Conservation (phyloP, 2,888 invertebrate genomes). For the Unio delphinus region DNA sequence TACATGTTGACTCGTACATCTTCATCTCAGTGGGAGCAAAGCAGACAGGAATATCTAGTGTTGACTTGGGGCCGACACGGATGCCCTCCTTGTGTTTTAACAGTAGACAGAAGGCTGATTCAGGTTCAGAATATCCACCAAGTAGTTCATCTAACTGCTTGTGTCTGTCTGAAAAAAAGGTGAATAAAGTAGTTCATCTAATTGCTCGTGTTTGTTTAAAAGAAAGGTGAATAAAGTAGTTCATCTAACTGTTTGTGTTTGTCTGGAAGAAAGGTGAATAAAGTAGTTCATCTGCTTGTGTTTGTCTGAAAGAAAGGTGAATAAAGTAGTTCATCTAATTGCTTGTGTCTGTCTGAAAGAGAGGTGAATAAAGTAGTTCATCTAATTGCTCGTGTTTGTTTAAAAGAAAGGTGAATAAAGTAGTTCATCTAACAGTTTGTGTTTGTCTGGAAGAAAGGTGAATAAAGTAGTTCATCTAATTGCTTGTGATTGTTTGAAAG, state of each 20-base stretch:
- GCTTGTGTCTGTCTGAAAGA: constrained; percentile 41
- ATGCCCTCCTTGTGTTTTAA: constrained; percentile 57
- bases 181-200: constrained; percentile 26
- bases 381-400: constrained; percentile 42
- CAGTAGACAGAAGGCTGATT: constrained; percentile 65
- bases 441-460: constrained; percentile 37
- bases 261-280: neutral
- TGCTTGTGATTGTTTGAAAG: constrained; percentile 42
- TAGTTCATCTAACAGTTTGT: constrained; percentile 29
- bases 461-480: constrained; percentile 26
- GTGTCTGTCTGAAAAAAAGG: constrained; percentile 40
- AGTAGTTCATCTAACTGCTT: constrained; percentile 30
- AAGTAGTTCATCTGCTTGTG: constrained; percentile 31
- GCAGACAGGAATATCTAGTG: constrained; percentile 69
- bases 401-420: constrained; percentile 17
- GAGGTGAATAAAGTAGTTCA: constrained; percentile 14
- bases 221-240: constrained; percentile 9
- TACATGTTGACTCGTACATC: constrained; percentile 62
- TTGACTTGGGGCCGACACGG: constrained; percentile 66
- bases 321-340: constrained; percentile 27
- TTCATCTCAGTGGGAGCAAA: constrained; percentile 68
- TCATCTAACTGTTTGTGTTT: too few species aligned
- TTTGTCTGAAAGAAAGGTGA: constrained; percentile 34
- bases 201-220: constrained; percentile 41
- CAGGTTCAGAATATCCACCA: constrained; percentile 19